Conservation (phyloP, 2,888 invertebrate species). For the Phalangium opilio region DNA sequence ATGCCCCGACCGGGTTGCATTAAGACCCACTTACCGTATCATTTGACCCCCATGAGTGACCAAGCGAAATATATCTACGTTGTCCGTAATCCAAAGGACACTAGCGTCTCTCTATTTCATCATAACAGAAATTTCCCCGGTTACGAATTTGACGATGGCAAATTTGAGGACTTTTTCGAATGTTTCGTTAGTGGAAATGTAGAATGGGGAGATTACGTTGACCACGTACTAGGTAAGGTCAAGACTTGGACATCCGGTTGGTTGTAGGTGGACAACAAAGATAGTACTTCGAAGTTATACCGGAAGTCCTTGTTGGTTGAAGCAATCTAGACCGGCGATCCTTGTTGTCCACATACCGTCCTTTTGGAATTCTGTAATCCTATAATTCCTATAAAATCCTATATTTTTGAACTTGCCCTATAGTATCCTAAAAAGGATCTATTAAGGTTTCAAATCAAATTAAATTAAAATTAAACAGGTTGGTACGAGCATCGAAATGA, state of each 20-base stretch:
- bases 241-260: too few relatives aligned
- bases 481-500: conserved; percentile 21
- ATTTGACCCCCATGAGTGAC: conserved; percentile 16
- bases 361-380: too few relatives aligned
- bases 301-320: too few relatives aligned
- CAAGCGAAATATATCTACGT: conserved; percentile 29
- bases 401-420: too few relatives aligned
- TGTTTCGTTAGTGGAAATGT: conserved; percentile 30
- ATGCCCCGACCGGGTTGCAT: conserved; percentile 16
- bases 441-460: too few relatives aligned
- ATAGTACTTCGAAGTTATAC: too few relatives aligned
- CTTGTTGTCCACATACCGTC: too few relatives aligned
- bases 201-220: conserved; percentile 19
- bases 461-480: not conserved
- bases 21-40: conserved; percentile 26
- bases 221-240: conserved; percentile 14
- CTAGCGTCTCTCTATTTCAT: conserved; percentile 32
- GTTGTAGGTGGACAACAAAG: too few relatives aligned
- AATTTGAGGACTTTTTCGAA: conserved; percentile 29
- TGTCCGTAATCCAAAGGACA: conserved; percentile 35
- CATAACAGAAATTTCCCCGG: conserved; percentile 21
- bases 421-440: too few relatives aligned
- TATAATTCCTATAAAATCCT: too few relatives aligned
- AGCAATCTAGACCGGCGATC: too few relatives aligned
- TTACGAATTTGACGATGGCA: conserved; percentile 15